Evolutionary conservation across 2,888 invertebrate species (phyloP), one percentile per base, ranked within the genome.

Genomic region (Hydraecia micacea): DNA sequence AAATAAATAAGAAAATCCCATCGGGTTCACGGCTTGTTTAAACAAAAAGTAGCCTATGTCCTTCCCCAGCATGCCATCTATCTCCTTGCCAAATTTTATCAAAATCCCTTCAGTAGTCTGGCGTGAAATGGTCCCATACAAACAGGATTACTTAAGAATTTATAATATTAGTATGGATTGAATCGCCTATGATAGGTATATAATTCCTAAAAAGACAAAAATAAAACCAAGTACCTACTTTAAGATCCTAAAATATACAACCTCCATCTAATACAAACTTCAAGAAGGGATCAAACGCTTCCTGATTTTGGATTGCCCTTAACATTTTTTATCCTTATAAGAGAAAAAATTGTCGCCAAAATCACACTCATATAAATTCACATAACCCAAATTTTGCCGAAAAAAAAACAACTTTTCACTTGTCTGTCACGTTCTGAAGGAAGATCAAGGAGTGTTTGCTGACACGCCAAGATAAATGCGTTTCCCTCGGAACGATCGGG

Each of bases 401-500:
- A 58, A 68, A 69, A 55, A 75, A 69, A 63, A 52, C 36, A 78
- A 70, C 36, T 77, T 77, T 77, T 66, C 63, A 74, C 67, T 72
- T 46, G 28, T 63, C 70, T 32, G 60, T 69, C 86, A 83, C 80
- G 72, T 83, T 69, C 32, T 32, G 46, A 74, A 68, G 65, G 28
- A 58, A 73, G 55, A 72, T 76, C 83, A 76, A 46, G 60, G 58
- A 67, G 39, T 74, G 67, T 79, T 79, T 85, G 89, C 87, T 86
- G 86, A 92, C 87, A 80, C 79, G 81, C 86, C 87, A 90, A 91
- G 91, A 93, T 91, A 92, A 92, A 91, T 91, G 87, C 84, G 81
- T 86, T 83, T 84, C 77, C 83, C 74, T 84, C 75, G 75, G 87
- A 86, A 86, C 83, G 81, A 87, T 89, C 83, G 83, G 72, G 6